Evolutionary conservation across 2,888 invertebrate genomes (phyloP), one percentile per base, ranked within the genome.

Genomic region (Synanthedon formicaeformis): DNA sequence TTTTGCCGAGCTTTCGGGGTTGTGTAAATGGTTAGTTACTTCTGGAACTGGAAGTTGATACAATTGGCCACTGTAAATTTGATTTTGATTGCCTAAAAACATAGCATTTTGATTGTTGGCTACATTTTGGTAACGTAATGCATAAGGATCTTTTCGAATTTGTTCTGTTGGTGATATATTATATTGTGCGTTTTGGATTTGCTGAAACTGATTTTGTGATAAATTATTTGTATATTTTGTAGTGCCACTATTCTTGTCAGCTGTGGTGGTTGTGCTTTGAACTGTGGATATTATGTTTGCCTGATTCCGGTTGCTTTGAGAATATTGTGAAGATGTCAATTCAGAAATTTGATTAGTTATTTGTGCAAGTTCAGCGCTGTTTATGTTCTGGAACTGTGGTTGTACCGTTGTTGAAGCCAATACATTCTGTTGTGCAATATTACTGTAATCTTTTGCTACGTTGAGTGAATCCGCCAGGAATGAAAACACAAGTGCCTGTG

Each of bases 401-500:
- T 66, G 59, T 57, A 69, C 66, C n/a, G 71, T 60, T 63, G 73
- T 65, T 41, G 74, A 60, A 56, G 66, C 53, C 53, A 67, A 52
- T 54, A 65, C 60, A 53, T 77, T 78, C 65, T 81, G 75, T 61
- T 78, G 75, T 56, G 75, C 78, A 51, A 75, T 71, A 57, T 79
- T 79, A 58, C 68, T 78, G 59, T 85, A 83, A 61, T 80, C 77
- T 62, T 81, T 84, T 23, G 83, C 87, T 54, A 75, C 73, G 60
- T 85, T 86, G 55, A 86, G 73, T 40, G 87, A 85, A 63, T 85
- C 84, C 52, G 82, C 77, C 67, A 87, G 69, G 59, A 86, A 73
- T 18, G 83, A 83, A 64, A 81, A 81, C 67, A 84, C 83, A 71
- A 86, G 65, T 56, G 81, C 84, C 81, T 86, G 86, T 74, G 87